Evolutionary conservation across 1,140 invertebrate species (phyloP), one percentile per base, ranked within the genome.

Genomic region (Drosophila ogumai): DNA sequence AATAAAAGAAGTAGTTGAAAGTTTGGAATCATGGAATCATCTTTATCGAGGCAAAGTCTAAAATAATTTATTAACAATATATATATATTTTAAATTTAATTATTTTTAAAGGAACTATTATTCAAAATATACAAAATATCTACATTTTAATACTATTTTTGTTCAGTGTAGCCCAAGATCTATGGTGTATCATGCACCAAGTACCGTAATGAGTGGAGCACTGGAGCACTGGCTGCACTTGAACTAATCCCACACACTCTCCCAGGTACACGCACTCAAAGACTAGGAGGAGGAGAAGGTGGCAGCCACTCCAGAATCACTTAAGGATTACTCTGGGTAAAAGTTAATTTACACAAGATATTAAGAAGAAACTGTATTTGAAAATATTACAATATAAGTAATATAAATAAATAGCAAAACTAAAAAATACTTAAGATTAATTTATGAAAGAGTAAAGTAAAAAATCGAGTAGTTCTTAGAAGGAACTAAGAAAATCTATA

Each of bases 231-330:
- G 15, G 43, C 57, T 47, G 64, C 65, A 41, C 65, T 68, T 49
- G 46, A 68, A 64, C 44, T 50, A 68, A 69, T 69, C 66, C 66
- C 66, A 69, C 60, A 68, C 65, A 43, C 64, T 64, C 43, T 63
- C 13, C 25, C 5, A 17, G 32, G 25, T 17, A 17, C 64, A 67
- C 64, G 44, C 65, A 65, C 59, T 41, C 19, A 6, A 49, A 7
- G 36, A 3, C 13, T 6, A 28, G 25, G 6, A 8, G 28, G 36
- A 64, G 60, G 6, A 40, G 36, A 10, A 41, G 44, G 46, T 49
- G 64, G 22, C 38, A 32, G 22, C 31, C 65, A 49, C 65, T 65
- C 25, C 58, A 67, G 64, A 61, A 61, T 40, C 57, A 17, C 57
- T 47, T 13, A n/a, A 7, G 19, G 3, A 13, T 22, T 12, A 19